These are phyloP conservation scores for Acanthopagrus latus DNA, from an alignment of 2,797 vertebrate genomes.

Conservation along the genomic window DNA sequence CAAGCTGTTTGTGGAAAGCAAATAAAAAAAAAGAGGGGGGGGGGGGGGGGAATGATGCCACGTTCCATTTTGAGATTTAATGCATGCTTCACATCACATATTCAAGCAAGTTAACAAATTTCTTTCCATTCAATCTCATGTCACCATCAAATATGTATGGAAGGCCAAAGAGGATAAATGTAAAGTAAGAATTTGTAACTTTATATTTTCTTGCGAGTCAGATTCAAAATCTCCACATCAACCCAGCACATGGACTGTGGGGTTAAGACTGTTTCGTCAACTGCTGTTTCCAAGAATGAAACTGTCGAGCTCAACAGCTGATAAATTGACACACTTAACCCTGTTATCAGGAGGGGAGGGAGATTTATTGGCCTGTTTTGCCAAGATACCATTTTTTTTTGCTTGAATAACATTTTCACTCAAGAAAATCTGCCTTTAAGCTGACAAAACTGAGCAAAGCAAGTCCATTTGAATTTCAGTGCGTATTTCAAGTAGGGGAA, in stretches of 20 bases:
- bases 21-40: neutral
- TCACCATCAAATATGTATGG: too few species aligned
- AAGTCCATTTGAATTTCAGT: too few species aligned
- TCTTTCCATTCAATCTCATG: neutral
- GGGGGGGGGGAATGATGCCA: neutral
- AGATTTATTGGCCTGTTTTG: neutral
- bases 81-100: neutral
- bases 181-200: neutral
- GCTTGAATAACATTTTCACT: neutral
- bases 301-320: neutral
- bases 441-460: too few species aligned
- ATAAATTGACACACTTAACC: neutral
- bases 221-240: neutral
- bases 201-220: neutral
- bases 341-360: neutral
- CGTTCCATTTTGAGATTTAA: neutral
- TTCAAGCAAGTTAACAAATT: neutral
- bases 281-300: neutral
- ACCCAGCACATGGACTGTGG: neutral
- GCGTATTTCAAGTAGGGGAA: too few species aligned
- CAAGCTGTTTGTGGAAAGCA: neutral
- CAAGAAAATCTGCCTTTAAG: neutral
- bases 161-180: neutral
- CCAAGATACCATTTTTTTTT: constrained; percentile 3
- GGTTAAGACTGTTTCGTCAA: neutral